Evolutionary conservation across 2,797 vertebrate genomes (phyloP).

Genomic region (Zalophus californianus): DNA sequence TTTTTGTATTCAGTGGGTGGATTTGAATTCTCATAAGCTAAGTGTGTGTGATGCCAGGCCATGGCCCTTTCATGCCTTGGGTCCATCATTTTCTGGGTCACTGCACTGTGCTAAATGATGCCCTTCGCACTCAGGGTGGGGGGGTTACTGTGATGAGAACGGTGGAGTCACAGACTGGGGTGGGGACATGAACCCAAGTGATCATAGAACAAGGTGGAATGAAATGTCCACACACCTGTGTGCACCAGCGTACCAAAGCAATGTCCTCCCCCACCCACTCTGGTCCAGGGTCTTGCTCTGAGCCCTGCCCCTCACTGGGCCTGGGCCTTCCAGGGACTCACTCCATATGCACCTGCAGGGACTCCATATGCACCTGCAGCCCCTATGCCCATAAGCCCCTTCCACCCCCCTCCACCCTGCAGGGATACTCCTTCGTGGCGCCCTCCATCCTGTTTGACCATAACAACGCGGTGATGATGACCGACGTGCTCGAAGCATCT

Average conservation of each 20-base stretch:
- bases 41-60: not conserved
- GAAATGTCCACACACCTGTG: not conserved
- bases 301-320: not conserved
- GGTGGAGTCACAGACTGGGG: not conserved
- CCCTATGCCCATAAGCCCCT: too few relatives aligned
- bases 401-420: not conserved
- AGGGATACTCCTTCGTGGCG: slow-evolving; percentile 97
- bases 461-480: slow-evolving; percentile 93
- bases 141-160: not conserved
- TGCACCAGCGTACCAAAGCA: not conserved
- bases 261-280: rapidly evolving
- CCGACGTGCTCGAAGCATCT: slow-evolving; percentile 90
- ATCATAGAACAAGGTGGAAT: not conserved
- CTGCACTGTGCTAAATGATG: not conserved
- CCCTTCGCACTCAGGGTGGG: not conserved
- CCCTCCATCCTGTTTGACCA: slow-evolving; percentile 96
- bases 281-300: not conserved
- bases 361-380: not conserved
- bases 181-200: not conserved
- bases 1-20: not conserved
- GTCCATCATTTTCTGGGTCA: not conserved
- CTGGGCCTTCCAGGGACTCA: not conserved
- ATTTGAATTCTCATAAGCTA: not conserved
- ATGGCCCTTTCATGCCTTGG: not conserved
- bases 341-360: not conserved